Base-by-base conservation (phyloP, 2,113 vertebrate genomes). In the Phrynosoma platyrhinos region DNA sequence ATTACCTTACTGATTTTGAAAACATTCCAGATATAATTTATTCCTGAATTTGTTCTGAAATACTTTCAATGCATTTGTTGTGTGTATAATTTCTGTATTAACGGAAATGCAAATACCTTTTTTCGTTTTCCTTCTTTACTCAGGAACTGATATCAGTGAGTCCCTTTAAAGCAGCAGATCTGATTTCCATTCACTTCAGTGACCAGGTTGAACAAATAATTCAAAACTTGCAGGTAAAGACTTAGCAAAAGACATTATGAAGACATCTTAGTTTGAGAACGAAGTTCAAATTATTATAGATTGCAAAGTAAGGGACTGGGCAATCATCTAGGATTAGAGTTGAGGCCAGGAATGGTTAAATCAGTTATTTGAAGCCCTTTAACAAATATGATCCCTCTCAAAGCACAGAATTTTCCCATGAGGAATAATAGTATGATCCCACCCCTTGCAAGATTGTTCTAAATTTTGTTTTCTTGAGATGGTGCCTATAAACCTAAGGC, bases 141-240 rank as follows among this genome's bases (percentile, higher is more conserved):
- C 93, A 99, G 98, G 98, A 99, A 84, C 91, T 99, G 87, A 95
- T 98, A 88, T 94, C 93, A 79, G 94, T 99, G 89, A 98, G 98
- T 92, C 97, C 98, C 0, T 95, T 94, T 82, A 99, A 98, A 95
- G 97, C 98, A 91, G 98, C 98, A 18, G 98, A 99, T n/a, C 87
- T 99, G 83, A 97, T 98, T 76, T 90, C 97, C 76, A 97, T 97
- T 88, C 98, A 99, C 94, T 99, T 99, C 90, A 75, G 92, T 1
- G 95, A 96, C n/a, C 96, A 98, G 92, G 96, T 99, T 62, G 96
- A 96, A 88, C 90, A 92, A 47, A 98, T 99, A 82, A 90, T 98
- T 91, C 94, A 96, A 87, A 97, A 97, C 89, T 96, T 99, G 3
- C 95, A 98, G 98, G 99, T 99, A 91, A 95, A 84, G 76, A n/a